Evolutionary conservation across 2,797 vertebrate genomes (phyloP).

Genomic region (Sebastes wilsoni): DNA sequence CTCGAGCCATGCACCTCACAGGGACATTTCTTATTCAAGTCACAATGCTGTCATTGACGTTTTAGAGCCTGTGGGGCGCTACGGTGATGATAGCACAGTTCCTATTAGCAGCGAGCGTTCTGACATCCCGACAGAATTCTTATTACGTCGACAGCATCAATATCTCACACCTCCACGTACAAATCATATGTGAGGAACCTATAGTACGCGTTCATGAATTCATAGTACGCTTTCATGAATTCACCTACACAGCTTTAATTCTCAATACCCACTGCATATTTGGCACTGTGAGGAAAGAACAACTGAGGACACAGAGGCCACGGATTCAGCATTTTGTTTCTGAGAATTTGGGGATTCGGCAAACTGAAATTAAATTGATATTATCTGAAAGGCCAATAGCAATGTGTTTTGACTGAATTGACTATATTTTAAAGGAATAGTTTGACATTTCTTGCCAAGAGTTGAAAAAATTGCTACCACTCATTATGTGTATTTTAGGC

Average conservation of each 20-base stretch:
- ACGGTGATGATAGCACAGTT: slow-evolving; percentile 53
- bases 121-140: slow-evolving; percentile 59
- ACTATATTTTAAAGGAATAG: background rate
- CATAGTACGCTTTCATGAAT: background rate
- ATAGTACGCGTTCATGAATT: background rate
- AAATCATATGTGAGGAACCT: slow-evolving; percentile 34
- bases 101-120: slow-evolving; percentile 64
- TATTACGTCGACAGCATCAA: slow-evolving; percentile 48
- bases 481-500: no score
- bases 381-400: no score
- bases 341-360: background rate
- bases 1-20: slow-evolving; percentile 55
- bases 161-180: slow-evolving; percentile 53
- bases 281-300: background rate
- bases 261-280: slow-evolving; percentile 10
- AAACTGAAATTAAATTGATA: background rate
- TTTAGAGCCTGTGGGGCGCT: slow-evolving; percentile 58
- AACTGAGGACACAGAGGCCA: background rate
- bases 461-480: no score
- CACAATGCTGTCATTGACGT: slow-evolving; percentile 71
- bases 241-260: slow-evolving; percentile 5
- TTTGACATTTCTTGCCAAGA: background rate
- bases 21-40: slow-evolving; percentile 78
- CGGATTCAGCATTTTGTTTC: background rate
- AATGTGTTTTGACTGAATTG: background rate